Conservation (phyloP, 2,113 vertebrate species). For the Mesitornis unicolor region DNA sequence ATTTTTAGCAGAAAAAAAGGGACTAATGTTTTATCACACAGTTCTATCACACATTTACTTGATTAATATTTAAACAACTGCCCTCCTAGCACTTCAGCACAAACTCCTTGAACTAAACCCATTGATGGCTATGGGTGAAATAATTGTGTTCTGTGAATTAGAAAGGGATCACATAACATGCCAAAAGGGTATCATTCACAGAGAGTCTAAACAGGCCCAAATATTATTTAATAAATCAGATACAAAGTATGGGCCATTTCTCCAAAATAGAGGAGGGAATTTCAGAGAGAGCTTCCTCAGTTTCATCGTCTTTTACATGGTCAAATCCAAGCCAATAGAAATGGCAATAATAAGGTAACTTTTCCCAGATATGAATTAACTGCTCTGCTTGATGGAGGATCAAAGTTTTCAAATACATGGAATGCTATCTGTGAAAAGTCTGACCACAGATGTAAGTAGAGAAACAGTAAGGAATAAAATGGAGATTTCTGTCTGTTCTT, state of each 20-base stretch:
- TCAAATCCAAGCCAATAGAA: neutral
- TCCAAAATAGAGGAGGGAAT: neutral
- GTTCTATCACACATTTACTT: neutral
- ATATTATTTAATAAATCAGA: neutral
- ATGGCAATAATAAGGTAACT: neutral
- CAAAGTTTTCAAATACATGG: neutral
- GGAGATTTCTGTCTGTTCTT: neutral
- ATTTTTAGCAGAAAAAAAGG: neutral
- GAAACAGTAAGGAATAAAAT: neutral
- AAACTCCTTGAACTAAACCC: neutral
- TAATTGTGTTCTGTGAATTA: neutral
- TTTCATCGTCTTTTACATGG: neutral
- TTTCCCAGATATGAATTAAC: neutral
- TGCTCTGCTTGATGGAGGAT: neutral
- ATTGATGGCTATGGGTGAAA: neutral
- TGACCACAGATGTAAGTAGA: neutral
- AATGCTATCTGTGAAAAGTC: too few relatives aligned
- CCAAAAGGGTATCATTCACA: neutral
- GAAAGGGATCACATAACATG: neutral
- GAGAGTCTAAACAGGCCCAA: neutral
- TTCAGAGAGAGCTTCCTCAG: neutral
- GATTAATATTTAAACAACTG: accelerated
- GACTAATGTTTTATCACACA: neutral
- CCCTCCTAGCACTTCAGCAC: neutral
- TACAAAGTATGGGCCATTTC: neutral